phyloP scores from a whole-genome alignment of 2,888 invertebrate genomes.

The Venustoraphidia nigricollis region DNA sequence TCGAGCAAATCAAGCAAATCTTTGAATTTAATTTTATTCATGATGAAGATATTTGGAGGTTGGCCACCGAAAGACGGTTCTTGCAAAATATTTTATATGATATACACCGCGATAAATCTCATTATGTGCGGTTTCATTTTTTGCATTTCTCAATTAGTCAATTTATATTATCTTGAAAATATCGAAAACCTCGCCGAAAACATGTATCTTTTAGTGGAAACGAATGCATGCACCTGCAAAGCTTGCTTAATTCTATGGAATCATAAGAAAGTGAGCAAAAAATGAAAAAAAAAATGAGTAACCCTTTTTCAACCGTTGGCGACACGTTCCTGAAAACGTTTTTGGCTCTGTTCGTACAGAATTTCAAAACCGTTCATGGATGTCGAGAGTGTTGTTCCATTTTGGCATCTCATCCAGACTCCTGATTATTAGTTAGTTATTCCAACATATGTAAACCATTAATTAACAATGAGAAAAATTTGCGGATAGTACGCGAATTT shows the following conservation, averaged over 20 bases:
- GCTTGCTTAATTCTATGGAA: neutral
- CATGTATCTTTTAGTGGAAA: neutral
- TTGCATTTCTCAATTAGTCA: constrained; percentile 1
- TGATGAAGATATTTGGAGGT: constrained; percentile 6
- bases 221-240: neutral
- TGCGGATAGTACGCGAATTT: too few species aligned
- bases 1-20: constrained; percentile 2
- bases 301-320: too few species aligned
- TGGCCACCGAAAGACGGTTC: constrained; percentile 6
- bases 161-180: neutral
- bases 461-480: too few species aligned
- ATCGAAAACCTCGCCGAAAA: constrained; percentile 1
- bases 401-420: too few species aligned
- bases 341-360: too few species aligned
- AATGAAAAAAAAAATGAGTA: too few species aligned
- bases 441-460: too few species aligned
- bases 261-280: neutral
- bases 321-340: too few species aligned
- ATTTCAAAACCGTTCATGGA: too few species aligned
- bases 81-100: neutral
- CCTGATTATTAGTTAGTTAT: too few species aligned
- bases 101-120: too few species aligned
- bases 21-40: constrained; percentile 6
- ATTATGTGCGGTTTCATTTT: neutral
- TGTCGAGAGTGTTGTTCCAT: too few species aligned